These are phyloP conservation scores for Aspidoscelis tigris DNA, from an alignment of 2,113 vertebrate species.

Conservation along the genomic window DNA sequence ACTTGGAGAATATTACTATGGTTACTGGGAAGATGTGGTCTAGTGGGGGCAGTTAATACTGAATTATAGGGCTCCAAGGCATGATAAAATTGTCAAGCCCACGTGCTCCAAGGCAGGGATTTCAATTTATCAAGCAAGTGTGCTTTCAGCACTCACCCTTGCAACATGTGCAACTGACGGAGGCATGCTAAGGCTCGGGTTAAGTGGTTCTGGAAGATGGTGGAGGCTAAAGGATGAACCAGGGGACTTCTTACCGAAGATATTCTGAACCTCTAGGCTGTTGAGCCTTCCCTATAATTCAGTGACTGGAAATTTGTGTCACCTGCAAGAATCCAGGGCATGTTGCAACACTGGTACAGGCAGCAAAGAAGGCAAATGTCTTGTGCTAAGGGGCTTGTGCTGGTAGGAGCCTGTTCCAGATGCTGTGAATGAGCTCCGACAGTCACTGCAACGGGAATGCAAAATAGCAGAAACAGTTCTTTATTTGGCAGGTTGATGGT, in stretches of 20 bases:
- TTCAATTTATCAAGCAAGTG: background rate
- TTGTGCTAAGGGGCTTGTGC: background rate
- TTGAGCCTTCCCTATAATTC: background rate
- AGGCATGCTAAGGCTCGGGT: background rate
- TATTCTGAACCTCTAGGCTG: background rate
- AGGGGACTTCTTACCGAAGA: background rate
- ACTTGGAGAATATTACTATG: background rate
- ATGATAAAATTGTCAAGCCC: background rate
- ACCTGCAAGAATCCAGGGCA: background rate
- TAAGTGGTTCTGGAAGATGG: background rate
- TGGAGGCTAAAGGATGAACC: too few species aligned
- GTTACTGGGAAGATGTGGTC: background rate
- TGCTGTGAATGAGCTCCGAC: background rate
- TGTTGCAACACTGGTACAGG: background rate
- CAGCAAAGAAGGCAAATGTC: background rate
- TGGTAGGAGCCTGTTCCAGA: background rate
- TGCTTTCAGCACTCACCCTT: background rate
- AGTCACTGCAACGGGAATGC: background rate
- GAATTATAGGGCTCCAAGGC: background rate
- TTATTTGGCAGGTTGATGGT: background rate
- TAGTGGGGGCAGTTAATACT: constrained; percentile 27
- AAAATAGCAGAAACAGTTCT: background rate
- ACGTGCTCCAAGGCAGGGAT: background rate
- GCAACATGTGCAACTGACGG: background rate
- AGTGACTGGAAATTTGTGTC: background rate